Conservation (phyloP, 1,140 invertebrate genomes). For the Luehdorfia chinensis region DNA sequence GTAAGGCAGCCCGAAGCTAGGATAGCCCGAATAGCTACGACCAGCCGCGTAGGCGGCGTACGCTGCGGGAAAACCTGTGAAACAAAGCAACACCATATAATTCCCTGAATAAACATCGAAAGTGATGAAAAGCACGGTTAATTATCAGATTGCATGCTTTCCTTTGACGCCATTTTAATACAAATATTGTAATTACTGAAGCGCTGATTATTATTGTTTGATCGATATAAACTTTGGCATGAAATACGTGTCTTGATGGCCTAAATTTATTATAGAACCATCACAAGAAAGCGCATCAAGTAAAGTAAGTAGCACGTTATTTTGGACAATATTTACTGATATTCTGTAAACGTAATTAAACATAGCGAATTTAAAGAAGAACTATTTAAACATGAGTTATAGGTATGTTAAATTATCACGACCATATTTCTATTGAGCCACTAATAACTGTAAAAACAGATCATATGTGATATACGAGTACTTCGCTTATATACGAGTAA, state of each 20-base stretch:
- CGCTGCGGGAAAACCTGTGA: constrained; percentile 93
- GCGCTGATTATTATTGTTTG: constrained; percentile 27
- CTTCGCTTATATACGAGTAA: neutral
- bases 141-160: constrained; percentile 38
- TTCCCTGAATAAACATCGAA: constrained; percentile 19
- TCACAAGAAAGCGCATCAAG: constrained; percentile 53
- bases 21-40: constrained; percentile 96
- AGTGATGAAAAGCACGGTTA: constrained; percentile 30
- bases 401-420: constrained; percentile 43
- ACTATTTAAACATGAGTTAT: constrained; percentile 16
- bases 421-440: too few species aligned
- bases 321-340: constrained; percentile 67
- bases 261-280: constrained; percentile 59
- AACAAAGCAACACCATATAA: constrained; percentile 72
- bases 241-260: constrained; percentile 48
- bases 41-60: constrained; percentile 95
- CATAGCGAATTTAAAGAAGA: constrained; percentile 30
- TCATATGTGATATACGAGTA: neutral
- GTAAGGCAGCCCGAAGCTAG: constrained; percentile 97
- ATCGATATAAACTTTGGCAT: constrained; percentile 38
- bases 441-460: neutral
- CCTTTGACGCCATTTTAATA: constrained; percentile 24
- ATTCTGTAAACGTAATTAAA: constrained; percentile 62
- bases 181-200: constrained; percentile 23
- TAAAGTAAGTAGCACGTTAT: constrained; percentile 46